Evolutionary conservation across 2,797 vertebrate genomes (phyloP), one percentile per base, ranked within the genome.

Genomic region (Oryzias dopingdopingensis): DNA sequence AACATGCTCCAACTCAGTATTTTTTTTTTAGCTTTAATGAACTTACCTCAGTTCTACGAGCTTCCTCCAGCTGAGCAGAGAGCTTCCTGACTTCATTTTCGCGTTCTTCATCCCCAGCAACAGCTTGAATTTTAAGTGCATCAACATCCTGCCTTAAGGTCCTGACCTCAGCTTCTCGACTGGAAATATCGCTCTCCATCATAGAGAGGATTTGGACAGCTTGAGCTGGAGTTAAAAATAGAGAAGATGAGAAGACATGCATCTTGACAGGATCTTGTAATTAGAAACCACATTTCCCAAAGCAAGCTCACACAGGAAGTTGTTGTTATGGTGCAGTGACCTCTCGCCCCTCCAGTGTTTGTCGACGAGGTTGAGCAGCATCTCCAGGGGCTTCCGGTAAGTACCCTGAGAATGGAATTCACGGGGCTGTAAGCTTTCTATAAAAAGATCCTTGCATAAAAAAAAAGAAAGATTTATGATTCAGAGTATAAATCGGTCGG

Each of bases 361-460:
- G 76, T 94, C 93, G 67, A 95, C 91, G 1, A 94, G 86, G 63
- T 90, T 86, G 1, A 96, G 87, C 8, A 95, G 89, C 14, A 85
- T 79, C 62, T 93, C 90, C 59, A 94, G 80, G 3, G 88, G 86
- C 26, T 91, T 90, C 74, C 88, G 85, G 42, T 90, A 92, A 46
- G 76, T 67, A 1, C 88, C 88, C 90, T 92, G 49, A 4, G 22
- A 59, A 23, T 42, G 29, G n/a, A 61, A 65, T 62, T 46, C 20
- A 70, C 26, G 53, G 81, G 41, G 41, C 15, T 46, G 40, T 44
- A 10, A 70, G 42, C 7, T 47, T 37, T 7, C 65, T 44, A 40
- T 44, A 10, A 56, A 22, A 44, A 42, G 14, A 46, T 49, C 4
- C 18, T 70, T 2, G 32, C 49, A 50, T 43, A 2, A 23, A 42